Evolutionary conservation across 2,113 vertebrate genomes (phyloP).

Genomic region (Amblyornis subalaris): DNA sequence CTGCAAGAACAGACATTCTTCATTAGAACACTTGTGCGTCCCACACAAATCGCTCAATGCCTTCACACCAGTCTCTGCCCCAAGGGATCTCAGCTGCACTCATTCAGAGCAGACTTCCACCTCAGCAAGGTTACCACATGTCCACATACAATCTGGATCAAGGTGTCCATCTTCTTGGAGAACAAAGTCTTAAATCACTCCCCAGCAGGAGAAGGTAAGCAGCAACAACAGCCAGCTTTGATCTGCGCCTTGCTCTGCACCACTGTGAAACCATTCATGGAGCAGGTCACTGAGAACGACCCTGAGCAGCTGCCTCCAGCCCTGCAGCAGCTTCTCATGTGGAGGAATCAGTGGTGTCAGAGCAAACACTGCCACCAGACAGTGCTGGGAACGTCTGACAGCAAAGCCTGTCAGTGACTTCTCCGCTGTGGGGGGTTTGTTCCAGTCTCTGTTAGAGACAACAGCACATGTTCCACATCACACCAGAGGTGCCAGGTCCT

Average conservation of each 20-base stretch:
- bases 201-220: not conserved
- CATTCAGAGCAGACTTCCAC: not conserved
- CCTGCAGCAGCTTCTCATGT: not conserved
- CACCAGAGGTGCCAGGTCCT: not conserved
- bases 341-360: accelerated
- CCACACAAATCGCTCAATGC: not conserved
- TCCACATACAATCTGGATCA: not conserved
- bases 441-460: not conserved
- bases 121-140: not conserved
- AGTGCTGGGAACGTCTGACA: not conserved
- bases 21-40: not conserved
- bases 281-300: not conserved
- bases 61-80: not conserved
- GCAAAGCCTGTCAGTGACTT: not conserved
- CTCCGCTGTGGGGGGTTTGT: not conserved
- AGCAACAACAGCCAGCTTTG: not conserved
- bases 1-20: constrained; percentile 60
- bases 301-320: not conserved
- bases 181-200: not conserved
- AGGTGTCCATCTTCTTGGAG: not conserved
- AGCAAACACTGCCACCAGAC: not conserved
- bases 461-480: not conserved
- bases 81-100: not conserved
- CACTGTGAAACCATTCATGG: accelerated
- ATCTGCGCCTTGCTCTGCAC: not conserved